Conservation (phyloP, 2,113 vertebrate genomes). For the Scolopax mira region DNA sequence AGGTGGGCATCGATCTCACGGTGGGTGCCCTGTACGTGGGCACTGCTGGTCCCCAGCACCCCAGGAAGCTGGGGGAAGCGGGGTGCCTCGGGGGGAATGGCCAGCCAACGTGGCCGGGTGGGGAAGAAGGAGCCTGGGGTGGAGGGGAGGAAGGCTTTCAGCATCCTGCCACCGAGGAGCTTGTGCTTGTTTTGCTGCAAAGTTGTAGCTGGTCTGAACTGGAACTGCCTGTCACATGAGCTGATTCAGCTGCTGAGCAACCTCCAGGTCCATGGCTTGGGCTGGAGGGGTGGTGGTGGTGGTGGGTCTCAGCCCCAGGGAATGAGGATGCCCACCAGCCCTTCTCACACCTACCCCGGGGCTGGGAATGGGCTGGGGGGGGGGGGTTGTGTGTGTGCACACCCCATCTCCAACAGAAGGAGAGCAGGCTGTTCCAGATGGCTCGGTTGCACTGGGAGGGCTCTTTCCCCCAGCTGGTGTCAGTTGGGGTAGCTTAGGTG, state of each 20-base stretch:
- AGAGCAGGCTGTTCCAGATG: neutral
- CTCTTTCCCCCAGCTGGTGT: neutral
- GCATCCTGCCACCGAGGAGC: neutral
- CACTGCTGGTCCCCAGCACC: accelerated
- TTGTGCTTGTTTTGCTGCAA: constrained; percentile 38
- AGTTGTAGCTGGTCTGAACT: constrained; percentile 59
- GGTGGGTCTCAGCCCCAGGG: neutral
- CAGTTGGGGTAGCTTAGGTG: neutral
- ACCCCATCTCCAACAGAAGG: accelerated
- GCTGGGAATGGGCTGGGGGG: neutral
- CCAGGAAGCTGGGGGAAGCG: neutral
- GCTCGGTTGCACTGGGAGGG: neutral
- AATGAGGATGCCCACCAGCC: neutral
- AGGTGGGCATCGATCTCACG: no score
- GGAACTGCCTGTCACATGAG: constrained; percentile 46
- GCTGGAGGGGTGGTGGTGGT: neutral
- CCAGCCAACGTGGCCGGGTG: neutral
- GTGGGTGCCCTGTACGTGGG: neutral
- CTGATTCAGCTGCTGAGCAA: constrained; percentile 35
- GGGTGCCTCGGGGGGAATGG: accelerated
- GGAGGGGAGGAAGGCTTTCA: neutral
- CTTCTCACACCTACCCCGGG: neutral
- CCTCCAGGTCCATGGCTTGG: neutral
- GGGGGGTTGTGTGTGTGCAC: accelerated
- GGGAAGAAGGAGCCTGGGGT: neutral